These are phyloP conservation scores for Romanogobio albipinnatus DNA, from an alignment of 2,113 vertebrate species.

Conservation along the genomic window DNA sequence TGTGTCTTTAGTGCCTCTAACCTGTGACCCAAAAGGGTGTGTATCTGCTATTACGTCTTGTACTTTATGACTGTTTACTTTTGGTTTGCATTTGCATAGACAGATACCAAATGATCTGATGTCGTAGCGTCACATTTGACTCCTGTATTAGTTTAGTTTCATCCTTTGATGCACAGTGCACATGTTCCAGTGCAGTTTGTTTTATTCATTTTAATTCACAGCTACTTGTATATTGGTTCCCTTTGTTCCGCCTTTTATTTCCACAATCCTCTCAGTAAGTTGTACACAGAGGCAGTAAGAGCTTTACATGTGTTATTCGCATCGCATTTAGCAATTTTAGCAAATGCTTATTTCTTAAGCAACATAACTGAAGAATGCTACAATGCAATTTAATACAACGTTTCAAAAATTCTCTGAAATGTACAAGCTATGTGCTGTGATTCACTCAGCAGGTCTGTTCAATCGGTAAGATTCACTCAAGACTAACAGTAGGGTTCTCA, in stretches of 20 bases:
- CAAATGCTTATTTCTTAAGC: neutral
- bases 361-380: neutral
- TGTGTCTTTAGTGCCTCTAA: neutral
- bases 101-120: conserved; percentile 1
- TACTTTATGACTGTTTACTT: conserved; percentile 19
- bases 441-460: neutral
- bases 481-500: neutral
- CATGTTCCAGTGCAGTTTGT: neutral
- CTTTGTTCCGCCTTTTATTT: neutral
- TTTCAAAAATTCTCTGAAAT: neutral
- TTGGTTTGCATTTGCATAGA: conserved; percentile 24
- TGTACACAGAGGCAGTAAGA: neutral
- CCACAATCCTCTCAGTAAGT: neutral
- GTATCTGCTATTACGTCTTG: neutral
- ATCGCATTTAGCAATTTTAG: neutral
- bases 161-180: too few species aligned
- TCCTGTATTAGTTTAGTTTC: neutral
- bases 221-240: neutral
- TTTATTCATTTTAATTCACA: neutral
- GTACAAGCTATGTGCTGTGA: neutral
- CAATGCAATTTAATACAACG: neutral
- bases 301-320: neutral
- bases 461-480: neutral
- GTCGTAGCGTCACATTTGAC: neutral
- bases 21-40: neutral